Conservation (phyloP, 2,797 vertebrate genomes). For the Pseudomugil gertrudae region DNA sequence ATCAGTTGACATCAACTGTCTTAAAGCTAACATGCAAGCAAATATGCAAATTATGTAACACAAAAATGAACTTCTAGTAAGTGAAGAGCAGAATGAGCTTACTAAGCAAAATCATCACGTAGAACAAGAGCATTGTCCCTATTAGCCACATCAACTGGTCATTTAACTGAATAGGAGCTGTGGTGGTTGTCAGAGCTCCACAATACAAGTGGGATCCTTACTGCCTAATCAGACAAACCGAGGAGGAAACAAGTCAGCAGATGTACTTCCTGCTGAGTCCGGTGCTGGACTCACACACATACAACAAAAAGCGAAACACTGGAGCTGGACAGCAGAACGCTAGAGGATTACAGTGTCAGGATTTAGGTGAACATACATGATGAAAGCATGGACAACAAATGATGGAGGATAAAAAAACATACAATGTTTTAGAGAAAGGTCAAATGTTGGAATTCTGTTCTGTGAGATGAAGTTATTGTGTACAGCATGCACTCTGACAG, state of each 20-base stretch:
- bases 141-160: constrained; percentile 15
- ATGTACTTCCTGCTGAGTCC: constrained; percentile 16
- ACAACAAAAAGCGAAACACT: background rate
- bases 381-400: background rate
- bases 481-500: background rate
- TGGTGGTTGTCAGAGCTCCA: constrained; percentile 35
- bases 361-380: no score
- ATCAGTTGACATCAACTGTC: background rate
- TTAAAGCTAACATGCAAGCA: background rate
- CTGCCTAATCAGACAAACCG: constrained; percentile 42
- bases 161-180: constrained; percentile 38
- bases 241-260: constrained; percentile 51
- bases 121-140: background rate
- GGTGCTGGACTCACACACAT: constrained; percentile 6
- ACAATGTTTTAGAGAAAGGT: background rate
- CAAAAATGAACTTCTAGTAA: background rate
- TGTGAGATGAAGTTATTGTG: background rate
- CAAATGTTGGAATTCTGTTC: background rate
- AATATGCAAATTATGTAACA: background rate
- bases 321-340: background rate
- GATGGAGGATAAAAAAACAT: background rate
- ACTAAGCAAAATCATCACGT: background rate
- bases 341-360: background rate
- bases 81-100: background rate
- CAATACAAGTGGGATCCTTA: constrained; percentile 26